Conservation (phyloP, 2,797 vertebrate species). For the Knipowitschia caucasica region DNA sequence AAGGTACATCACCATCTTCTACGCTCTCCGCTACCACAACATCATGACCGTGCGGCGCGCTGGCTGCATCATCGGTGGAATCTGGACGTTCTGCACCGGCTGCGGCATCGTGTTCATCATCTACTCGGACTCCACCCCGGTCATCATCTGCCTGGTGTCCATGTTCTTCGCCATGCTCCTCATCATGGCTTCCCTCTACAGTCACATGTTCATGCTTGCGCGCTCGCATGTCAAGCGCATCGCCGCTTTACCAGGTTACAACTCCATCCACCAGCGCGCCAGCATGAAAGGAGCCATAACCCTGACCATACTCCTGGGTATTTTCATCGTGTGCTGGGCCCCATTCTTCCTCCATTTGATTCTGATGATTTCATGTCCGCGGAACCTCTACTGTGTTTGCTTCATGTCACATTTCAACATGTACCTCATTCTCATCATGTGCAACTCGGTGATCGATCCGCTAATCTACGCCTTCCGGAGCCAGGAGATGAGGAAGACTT, state of each 20-base stretch:
- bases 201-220: conserved; percentile 98
- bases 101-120: conserved; percentile 92
- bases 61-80: conserved; percentile 82
- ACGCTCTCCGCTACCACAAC: conserved; percentile 93
- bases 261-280: conserved; percentile 83
- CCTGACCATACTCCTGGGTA: conserved; percentile 91
- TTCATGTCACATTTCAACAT: conserved; percentile 98
- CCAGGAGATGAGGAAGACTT: conserved; percentile 95
- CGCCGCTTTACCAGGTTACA: conserved; percentile 84
- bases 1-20: conserved; percentile 94
- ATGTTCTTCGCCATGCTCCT: conserved; percentile 95
- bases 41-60: conserved; percentile 90
- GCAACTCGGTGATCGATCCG: conserved; percentile 92
- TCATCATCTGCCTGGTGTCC: conserved; percentile 91
- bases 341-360: conserved; percentile 95
- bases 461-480: conserved; percentile 97
- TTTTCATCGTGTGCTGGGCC: conserved; percentile 96
- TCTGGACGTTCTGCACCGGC: conserved; percentile 89
- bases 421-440: conserved; percentile 97
- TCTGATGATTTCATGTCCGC: conserved; percentile 93
- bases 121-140: conserved; percentile 88
- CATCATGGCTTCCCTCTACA: conserved; percentile 95
- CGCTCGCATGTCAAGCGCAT: conserved; percentile 92
- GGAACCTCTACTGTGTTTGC: conserved; percentile 91
- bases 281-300: conserved; percentile 96